Evolutionary conservation across 1,140 invertebrate genomes (phyloP).

Genomic region (Bombus soroeensis): DNA sequence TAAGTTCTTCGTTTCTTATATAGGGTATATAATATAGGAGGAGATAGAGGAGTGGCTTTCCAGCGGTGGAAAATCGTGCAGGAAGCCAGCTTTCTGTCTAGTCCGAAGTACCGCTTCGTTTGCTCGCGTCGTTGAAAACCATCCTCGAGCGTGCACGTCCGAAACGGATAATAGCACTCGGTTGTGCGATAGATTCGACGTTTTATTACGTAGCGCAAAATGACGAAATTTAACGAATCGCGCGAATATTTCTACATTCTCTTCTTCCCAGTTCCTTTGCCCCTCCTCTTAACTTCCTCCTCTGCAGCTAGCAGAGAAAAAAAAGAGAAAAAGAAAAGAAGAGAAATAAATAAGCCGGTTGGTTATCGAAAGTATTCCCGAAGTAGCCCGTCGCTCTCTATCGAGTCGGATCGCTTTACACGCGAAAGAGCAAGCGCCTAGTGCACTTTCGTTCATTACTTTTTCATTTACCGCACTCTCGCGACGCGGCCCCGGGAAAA

Average conservation of each 20-base stretch:
- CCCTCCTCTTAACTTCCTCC: rapidly evolving
- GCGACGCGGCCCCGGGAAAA: conserved; percentile 7
- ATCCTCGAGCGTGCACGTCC: conserved; percentile 4
- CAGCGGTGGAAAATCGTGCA: neutral
- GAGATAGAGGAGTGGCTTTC: neutral
- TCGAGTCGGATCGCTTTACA: conserved; percentile 9
- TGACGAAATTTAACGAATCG: neutral
- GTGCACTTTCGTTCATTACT: conserved; percentile 37
- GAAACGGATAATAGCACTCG: conserved; percentile 7
- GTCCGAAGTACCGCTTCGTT: neutral
- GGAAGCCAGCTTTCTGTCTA: conserved; percentile 22
- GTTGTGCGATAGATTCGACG: neutral
- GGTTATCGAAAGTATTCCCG: conserved; percentile 11
- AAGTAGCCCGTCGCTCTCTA: neutral
- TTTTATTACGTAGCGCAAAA: conserved; percentile 5
- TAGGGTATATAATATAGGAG: neutral
- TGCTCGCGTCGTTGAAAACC: neutral
- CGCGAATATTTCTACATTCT: neutral
- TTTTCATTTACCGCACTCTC: conserved; percentile 42
- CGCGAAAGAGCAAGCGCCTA: conserved; percentile 1
- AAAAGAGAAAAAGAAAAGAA: neutral
- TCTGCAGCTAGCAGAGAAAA: neutral
- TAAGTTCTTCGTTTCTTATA: conserved; percentile 46
- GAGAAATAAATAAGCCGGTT: neutral
- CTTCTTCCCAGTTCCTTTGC: too few species aligned